Conservation (phyloP, 2,888 invertebrate species). For the Pseudococcus longispinus region DNA sequence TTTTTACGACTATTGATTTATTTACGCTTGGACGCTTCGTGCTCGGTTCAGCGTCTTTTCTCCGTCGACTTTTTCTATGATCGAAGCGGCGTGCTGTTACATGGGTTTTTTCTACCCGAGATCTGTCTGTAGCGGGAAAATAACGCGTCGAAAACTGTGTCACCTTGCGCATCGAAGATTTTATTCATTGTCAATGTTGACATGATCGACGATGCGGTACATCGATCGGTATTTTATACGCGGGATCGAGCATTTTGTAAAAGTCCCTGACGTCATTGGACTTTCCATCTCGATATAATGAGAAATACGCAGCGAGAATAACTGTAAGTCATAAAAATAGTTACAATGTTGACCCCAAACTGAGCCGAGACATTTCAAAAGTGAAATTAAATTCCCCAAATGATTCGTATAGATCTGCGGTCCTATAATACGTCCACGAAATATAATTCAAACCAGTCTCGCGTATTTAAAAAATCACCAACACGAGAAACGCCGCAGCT, state of each 20-base stretch:
- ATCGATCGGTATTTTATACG: not conserved
- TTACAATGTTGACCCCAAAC: slow-evolving; percentile 22
- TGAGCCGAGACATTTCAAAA: not conserved
- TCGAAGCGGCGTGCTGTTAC: not conserved
- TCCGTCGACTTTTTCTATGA: not conserved
- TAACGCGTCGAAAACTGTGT: slow-evolving; percentile 36
- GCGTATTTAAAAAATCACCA: not conserved
- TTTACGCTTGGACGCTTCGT: slow-evolving; percentile 7
- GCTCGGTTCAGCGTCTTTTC: slow-evolving; percentile 11
- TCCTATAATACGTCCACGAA: not conserved
- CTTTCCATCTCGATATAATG: slow-evolving; percentile 33
- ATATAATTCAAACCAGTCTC: not conserved
- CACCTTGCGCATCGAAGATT: slow-evolving; percentile 17
- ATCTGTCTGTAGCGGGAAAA: not conserved
- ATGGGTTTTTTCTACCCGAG: not conserved
- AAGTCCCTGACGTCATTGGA: slow-evolving; percentile 25
- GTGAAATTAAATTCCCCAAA: slow-evolving; percentile 34
- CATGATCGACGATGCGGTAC: not conserved
- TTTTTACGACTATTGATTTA: slow-evolving; percentile 31
- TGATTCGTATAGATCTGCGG: not conserved
- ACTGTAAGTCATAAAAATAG: not conserved
- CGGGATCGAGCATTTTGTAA: not conserved
- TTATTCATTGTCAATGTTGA: slow-evolving; percentile 31
- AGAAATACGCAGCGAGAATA: not conserved
- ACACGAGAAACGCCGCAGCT: not conserved